Evolutionary conservation across 2,797 vertebrate species (phyloP).

Genomic region (Rhynchonycteris naso): DNA sequence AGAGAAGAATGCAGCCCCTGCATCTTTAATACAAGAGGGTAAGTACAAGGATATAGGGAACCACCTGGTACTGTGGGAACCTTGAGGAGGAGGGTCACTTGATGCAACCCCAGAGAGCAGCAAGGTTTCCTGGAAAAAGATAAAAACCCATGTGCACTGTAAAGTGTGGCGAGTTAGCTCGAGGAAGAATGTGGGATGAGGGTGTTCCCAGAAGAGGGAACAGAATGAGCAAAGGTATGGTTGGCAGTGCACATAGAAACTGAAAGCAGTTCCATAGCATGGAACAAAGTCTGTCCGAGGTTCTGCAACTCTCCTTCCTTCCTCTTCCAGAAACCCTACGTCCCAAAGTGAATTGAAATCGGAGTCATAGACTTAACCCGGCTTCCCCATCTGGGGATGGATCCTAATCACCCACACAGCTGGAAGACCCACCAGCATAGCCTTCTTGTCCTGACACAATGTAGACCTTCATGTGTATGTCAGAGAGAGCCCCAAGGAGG

Average conservation of each 20-base stretch:
- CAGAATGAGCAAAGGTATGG: not conserved
- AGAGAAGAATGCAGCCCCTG: not conserved
- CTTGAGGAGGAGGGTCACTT: not conserved
- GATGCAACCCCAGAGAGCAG: not conserved
- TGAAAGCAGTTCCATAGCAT: not conserved
- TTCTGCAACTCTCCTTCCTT: not conserved
- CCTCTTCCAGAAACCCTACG: not conserved
- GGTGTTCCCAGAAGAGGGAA: not conserved
- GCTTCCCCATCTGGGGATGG: not conserved
- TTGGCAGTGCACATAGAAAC: not conserved
- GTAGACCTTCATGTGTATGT: not conserved
- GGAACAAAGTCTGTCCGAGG: not conserved
- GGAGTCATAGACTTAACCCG: not conserved
- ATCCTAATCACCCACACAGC: not conserved
- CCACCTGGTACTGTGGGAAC: not conserved
- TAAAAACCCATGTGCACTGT: not conserved
- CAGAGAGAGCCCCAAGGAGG: not conserved
- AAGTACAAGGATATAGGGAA: not conserved
- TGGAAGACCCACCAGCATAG: not conserved
- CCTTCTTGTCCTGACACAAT: not conserved
- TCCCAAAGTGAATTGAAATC: not conserved
- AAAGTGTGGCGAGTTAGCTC: not conserved
- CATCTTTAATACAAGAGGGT: not conserved
- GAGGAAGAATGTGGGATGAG: not conserved
- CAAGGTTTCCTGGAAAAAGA: not conserved